Percentiles rank a stretch among this genome's conserved stretches.
phyloP scores from a whole-genome alignment of 2,888 invertebrate genomes.

The Drosophila buzzatii region DNA sequence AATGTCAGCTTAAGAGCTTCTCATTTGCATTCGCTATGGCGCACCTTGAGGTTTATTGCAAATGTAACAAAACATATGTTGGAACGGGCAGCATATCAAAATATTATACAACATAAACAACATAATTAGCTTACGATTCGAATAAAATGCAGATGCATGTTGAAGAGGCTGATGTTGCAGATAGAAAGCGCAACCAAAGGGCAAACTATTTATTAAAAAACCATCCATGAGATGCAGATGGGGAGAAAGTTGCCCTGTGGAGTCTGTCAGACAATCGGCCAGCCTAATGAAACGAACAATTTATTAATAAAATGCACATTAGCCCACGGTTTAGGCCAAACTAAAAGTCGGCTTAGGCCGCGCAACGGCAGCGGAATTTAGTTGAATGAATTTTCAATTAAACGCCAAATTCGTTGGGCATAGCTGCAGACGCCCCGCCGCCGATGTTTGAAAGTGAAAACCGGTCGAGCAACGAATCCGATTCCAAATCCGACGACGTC shows the following conservation, averaged over 20 bases:
- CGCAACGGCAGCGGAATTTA: conserved; percentile 49
- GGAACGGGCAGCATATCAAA: conserved; percentile 56
- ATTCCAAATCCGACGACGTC: conserved; percentile 49
- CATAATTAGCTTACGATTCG: conserved; percentile 67
- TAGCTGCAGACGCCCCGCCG: conserved; percentile 58
- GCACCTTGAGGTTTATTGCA: conserved; percentile 26
- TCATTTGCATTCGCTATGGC: conserved; percentile 58
- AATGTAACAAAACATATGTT: conserved; percentile 65
- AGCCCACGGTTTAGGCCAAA: conserved; percentile 66
- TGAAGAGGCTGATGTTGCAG: conserved; percentile 22
- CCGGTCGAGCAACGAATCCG: conserved; percentile 48
- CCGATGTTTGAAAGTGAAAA: conserved; percentile 69
- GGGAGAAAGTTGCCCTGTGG: conserved; percentile 69
- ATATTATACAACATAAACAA: conserved; percentile 77
- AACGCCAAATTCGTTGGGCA: conserved; percentile 65
- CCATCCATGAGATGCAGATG: conserved; percentile 56
- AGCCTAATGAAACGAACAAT: conserved; percentile 73
- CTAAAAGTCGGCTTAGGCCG: conserved; percentile 23
- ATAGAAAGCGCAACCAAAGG: conserved; percentile 66
- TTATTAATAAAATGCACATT: conserved; percentile 79
- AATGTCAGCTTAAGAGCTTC: conserved; percentile 33
- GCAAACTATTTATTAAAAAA: conserved; percentile 64
- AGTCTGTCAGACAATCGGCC: conserved; percentile 22
- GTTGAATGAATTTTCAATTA: conserved; percentile 79
- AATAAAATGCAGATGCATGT: conserved; percentile 45